Base-by-base conservation (phyloP, 2,888 invertebrate genomes). In the Thymelicus sylvestris region DNA sequence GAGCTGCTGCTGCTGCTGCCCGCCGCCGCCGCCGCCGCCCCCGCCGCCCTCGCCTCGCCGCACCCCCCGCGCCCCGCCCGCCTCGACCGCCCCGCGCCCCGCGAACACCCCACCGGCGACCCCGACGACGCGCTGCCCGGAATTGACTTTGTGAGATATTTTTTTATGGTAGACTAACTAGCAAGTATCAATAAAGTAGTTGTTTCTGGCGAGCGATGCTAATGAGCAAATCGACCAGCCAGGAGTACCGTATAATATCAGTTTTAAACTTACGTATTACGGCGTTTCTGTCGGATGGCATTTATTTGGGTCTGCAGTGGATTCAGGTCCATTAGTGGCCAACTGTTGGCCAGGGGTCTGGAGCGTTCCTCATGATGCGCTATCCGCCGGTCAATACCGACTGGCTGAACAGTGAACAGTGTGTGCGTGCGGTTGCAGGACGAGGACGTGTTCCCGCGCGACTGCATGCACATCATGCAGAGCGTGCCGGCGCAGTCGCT, bases 401-500 rank as follows among this genome's bases (percentile, higher is more conserved):
- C n/a, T n/a, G n/a, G n/a, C n/a, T n/a, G n/a, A n/a, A n/a, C n/a
- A n/a, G n/a, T n/a, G n/a, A n/a, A n/a, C n/a, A n/a, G n/a, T n/a
- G n/a, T n/a, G n/a, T n/a, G n/a, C n/a, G n/a, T n/a, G n/a, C n/a
- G 19, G 24, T 24, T 13, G 7, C 81, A 92, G 92, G 92, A 90
- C 61, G 77, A 86, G 66, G 91, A 87, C 77, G 91, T 92, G 82
- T 93, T 89, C 81, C 93, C 92, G n/a, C 75, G 62, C 73, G 92
- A 92, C 87, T 91, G 92, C 82, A 67, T 92, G 85, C 83, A 86
- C 80, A 86, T 80, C 81, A 71, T 84, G 85, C 90, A 92, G 79
- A 80, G 81, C 80, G 81, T 92, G 72, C 86, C 88, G 66, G 1
- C 73, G 31, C 71, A 73, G 80, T 7, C 76, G 62, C 77, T 85